Percentiles rank a stretch among this genome's conserved stretches.
Conservation (phyloP, 2,797 vertebrate genomes). For the Tokudaia tokunoshimensis region DNA sequence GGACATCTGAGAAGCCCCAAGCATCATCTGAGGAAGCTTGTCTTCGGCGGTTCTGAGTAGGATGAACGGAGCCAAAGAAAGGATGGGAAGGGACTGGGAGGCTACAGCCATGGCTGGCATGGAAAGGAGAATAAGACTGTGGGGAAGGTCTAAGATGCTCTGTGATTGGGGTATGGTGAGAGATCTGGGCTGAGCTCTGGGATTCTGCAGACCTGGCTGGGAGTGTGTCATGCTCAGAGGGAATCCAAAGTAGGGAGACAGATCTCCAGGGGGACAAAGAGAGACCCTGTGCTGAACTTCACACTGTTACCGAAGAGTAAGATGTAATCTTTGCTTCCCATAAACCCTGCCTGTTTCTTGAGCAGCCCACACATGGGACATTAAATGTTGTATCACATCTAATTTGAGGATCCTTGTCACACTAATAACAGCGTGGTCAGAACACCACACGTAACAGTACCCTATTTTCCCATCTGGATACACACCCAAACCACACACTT, state of each 20-base stretch:
- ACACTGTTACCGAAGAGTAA: neutral
- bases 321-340: neutral
- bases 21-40: neutral
- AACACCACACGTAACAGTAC: neutral
- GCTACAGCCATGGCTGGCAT: rapidly evolving
- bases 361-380: neutral
- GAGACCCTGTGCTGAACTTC: neutral
- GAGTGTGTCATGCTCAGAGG: neutral
- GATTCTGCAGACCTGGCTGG: neutral
- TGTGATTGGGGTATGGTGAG: neutral
- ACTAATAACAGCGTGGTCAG: neutral
- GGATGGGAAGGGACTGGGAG: neutral
- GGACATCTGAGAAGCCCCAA: neutral
- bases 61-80: neutral
- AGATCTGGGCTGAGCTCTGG: neutral
- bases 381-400: neutral
- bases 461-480: neutral
- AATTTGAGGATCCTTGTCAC: slow-evolving; percentile 2
- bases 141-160: neutral
- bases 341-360: neutral
- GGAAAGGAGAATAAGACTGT: neutral
- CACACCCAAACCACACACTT: slow-evolving; percentile 44
- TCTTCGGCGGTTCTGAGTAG: neutral
- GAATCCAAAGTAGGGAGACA: neutral
- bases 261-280: neutral